These are phyloP conservation scores for Benthosema pterotum DNA, from an alignment of 2,797 vertebrate species.

Conservation along the genomic window DNA sequence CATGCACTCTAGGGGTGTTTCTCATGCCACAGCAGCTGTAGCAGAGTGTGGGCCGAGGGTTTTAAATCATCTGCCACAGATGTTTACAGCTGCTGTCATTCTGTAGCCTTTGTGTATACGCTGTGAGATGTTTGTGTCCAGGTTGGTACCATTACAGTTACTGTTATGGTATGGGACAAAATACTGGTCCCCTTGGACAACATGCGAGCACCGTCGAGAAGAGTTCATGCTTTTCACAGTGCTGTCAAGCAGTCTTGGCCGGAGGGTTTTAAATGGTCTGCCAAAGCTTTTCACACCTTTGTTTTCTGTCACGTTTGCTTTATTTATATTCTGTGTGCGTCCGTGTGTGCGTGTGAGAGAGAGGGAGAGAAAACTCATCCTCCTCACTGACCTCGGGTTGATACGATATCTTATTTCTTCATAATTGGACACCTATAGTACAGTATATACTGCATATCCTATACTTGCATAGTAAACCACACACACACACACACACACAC, in stretches of 20 bases:
- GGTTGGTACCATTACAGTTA: constrained; percentile 9
- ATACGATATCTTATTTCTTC: constrained; percentile 43
- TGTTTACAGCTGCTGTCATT: background rate
- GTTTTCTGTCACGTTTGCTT: too few species aligned
- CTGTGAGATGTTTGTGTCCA: constrained; percentile 1
- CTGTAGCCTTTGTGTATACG: constrained; percentile 4
- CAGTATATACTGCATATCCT: constrained; percentile 27
- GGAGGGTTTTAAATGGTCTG: constrained; percentile 2
- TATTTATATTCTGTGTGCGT: too few species aligned
- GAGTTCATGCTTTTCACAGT: background rate
- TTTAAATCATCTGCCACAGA: too few species aligned
- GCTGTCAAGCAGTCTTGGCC: constrained; percentile 9
- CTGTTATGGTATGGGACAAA: constrained; percentile 25
- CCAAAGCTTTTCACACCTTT: constrained; percentile 24
- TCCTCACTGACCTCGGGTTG: constrained; percentile 41
- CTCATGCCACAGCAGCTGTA: too few species aligned
- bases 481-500: constrained; percentile 10
- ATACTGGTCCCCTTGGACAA: background rate
- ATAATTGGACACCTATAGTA: constrained; percentile 66
- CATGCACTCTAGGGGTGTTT: too few species aligned
- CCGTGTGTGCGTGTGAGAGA: constrained; percentile 2
- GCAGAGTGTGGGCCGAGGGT: too few species aligned
- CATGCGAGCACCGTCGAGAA: constrained; percentile 6
- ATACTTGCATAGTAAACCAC: constrained; percentile 26
- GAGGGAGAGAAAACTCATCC: too few species aligned